Conservation (phyloP, 2,113 vertebrate species). For the Apteryx mantelli region DNA sequence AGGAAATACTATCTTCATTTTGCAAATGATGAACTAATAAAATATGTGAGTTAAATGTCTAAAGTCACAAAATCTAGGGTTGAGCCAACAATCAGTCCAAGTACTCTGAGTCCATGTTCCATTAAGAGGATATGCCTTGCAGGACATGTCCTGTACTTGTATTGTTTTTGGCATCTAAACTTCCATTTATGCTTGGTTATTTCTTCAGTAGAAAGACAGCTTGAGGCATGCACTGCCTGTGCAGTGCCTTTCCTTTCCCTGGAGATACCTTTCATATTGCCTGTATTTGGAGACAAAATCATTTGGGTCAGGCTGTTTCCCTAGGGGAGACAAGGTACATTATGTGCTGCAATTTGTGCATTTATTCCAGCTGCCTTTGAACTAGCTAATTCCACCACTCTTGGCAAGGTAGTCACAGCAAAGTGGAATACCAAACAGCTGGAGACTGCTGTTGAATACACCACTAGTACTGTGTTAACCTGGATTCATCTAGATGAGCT, state of each 20-base stretch:
- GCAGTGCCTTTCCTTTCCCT: neutral
- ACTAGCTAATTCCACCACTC: neutral
- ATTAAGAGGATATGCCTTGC: neutral
- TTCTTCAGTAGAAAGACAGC: neutral
- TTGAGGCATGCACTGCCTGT: neutral
- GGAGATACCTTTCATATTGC: neutral
- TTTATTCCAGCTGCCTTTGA: neutral
- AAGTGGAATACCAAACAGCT: neutral
- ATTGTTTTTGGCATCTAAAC: neutral
- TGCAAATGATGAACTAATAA: neutral
- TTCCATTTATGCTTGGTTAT: neutral
- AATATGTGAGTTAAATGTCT: neutral
- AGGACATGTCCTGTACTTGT: neutral
- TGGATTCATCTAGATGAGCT: neutral
- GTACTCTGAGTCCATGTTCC: neutral
- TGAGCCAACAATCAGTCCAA: neutral
- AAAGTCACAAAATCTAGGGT: neutral
- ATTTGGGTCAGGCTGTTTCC: neutral
- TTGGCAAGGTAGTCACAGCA: neutral
- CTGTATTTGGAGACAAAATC: neutral
- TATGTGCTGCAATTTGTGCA: neutral
- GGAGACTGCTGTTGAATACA: neutral
- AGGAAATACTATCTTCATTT: neutral
- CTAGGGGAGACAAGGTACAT: neutral
- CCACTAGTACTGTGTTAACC: neutral